Evolutionary conservation across 64 coral and sea anemone species (phyloP), one percentile per base, ranked within the genome.

Genomic region (Astreopora myriophthalma): DNA sequence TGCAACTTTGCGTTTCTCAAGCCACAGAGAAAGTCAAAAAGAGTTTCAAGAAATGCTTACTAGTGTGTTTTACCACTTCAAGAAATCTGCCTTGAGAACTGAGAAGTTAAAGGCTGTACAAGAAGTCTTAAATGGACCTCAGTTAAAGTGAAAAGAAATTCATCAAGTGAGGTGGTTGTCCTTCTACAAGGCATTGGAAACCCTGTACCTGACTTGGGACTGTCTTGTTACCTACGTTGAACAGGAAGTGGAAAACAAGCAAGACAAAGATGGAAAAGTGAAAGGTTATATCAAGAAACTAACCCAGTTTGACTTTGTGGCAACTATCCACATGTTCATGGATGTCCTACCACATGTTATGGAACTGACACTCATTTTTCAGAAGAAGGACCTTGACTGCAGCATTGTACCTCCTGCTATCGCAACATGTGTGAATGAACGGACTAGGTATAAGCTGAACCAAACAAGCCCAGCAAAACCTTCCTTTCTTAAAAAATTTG

Each of bases 291-390:
- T 89, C 58, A 89, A 89, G 36, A 78, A 89, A 28, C 23, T 79
- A 63, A 89, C 87, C 64, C 73, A 79, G 48, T 89, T 42, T 89
- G 87, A 79, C 34, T 79, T 89, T 79, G 74, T 89, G 28, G 87
- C 87, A 66, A 79, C 74, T 79, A 79, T 79, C 51, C 32, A 88
- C 70, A 88, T 88, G 69, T 61, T 76, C 46, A 89, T 42, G 57
- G 74, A 89, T 60, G 64, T 79, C 58, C 67, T 89, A 79, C 87
- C 87, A 44, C 51, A 37, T 26, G 40, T 89, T 20, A 89, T 79
- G 73, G 73, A 79, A 62, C 74, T 89, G 61, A 89, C 87, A 77
- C 74, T 89, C 22, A 89, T 89, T 60, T 89, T 77, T 89, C 87
- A 89, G 63, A 89, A 76, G 32, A 75, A 13, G 74, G 37, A 76